These are phyloP conservation scores for Druceiella hillmani DNA, from an alignment of 2,888 invertebrate genomes.

Conservation along the genomic window DNA sequence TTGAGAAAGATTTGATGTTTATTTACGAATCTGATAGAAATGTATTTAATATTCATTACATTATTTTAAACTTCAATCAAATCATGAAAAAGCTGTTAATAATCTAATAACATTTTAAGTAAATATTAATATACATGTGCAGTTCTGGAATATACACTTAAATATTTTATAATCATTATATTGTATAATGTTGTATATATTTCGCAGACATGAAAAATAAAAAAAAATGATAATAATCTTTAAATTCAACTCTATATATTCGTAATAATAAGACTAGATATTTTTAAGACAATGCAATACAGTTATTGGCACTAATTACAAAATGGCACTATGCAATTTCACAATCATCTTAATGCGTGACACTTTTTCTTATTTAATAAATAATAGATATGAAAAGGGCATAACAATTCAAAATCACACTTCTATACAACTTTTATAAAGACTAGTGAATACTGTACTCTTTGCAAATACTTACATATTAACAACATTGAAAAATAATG, in stretches of 20 bases:
- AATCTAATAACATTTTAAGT: too few species aligned
- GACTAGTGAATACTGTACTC: conserved; percentile 43
- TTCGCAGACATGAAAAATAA: conserved; percentile 32
- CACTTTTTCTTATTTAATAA: conserved; percentile 1
- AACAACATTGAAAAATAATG: conserved; percentile 34
- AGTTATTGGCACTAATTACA: conserved; percentile 54
- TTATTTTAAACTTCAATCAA: too few species aligned
- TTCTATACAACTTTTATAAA: conserved; percentile 29
- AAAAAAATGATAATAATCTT: conserved; percentile 25
- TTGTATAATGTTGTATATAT: conserved; percentile 19
- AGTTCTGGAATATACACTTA: conserved; percentile 44
- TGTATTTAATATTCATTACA: too few species aligned
- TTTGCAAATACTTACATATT: too few species aligned
- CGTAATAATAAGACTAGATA: conserved; percentile 56
- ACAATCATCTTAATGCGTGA: conserved; percentile 34
- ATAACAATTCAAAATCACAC: conserved; percentile 30
- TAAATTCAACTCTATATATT: conserved; percentile 51
- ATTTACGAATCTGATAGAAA: too few species aligned
- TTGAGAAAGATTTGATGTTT: too few species aligned
- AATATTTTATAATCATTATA: conserved; percentile 36
- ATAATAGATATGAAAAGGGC: not conserved
- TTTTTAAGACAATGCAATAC: conserved; percentile 40
- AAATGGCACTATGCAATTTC: conserved; percentile 47
- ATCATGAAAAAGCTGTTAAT: too few species aligned
- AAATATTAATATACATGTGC: too few species aligned